Evolutionary conservation across 2,888 invertebrate species (phyloP).

Genomic region (Dusona sp.): DNA sequence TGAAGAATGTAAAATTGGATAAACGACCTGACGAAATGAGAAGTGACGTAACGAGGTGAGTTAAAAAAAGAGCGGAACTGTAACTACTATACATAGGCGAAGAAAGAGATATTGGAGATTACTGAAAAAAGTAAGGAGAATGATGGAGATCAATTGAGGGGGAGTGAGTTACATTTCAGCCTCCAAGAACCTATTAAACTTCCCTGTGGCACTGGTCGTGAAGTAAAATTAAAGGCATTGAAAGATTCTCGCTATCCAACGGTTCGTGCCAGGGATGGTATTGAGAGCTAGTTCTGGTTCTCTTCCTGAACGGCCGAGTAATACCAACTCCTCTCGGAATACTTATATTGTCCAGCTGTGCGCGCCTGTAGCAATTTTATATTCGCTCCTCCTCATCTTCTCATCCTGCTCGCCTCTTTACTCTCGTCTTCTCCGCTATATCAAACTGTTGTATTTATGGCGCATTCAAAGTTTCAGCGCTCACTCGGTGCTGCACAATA

Average conservation of each 20-base stretch:
- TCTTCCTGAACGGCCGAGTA: conserved; percentile 59
- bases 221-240: conserved; percentile 67
- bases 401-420: conserved; percentile 33
- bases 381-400: conserved; percentile 55
- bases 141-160: conserved; percentile 26
- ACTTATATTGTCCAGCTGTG: conserved; percentile 65
- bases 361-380: conserved; percentile 59
- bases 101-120: conserved; percentile 30
- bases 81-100: conserved; percentile 9
- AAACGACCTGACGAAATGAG: conserved; percentile 38
- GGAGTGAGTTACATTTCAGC: conserved; percentile 45
- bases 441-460: conserved; percentile 43
- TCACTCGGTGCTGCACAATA: conserved; percentile 7
- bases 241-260: conserved; percentile 66
- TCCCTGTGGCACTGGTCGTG: conserved; percentile 61
- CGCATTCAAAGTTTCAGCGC: conserved; percentile 42
- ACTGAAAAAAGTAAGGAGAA: conserved; percentile 7
- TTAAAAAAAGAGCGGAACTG: conserved; percentile 1
- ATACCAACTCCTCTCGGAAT: conserved; percentile 50
- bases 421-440: conserved; percentile 40
- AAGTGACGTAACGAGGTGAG: conserved; percentile 21
- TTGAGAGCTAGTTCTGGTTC: conserved; percentile 53
- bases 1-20: background rate
- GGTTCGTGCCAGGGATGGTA: conserved; percentile 65
- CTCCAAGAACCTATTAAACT: conserved; percentile 67